phyloP scores from a whole-genome alignment of 2,113 vertebrate genomes.

The Geothlypis trichas region DNA sequence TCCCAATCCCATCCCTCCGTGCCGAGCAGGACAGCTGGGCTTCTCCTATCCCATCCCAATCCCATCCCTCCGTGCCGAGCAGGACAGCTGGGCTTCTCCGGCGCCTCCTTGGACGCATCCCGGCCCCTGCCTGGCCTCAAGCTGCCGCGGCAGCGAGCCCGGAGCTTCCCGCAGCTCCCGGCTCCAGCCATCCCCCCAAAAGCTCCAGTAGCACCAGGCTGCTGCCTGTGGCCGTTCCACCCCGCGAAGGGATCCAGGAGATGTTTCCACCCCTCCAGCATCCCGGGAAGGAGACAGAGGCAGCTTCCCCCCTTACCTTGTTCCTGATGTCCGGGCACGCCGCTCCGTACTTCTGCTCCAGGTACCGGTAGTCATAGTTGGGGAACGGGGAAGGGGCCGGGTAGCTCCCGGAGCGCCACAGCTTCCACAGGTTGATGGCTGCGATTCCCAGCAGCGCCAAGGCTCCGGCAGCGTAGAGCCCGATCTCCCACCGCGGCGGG shows the following conservation, averaged over 20 bases:
- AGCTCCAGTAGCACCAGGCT: neutral
- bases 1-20: no score
- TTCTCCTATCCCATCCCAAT: neutral
- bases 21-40: neutral
- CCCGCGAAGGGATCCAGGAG: neutral
- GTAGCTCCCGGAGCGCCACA: conserved; percentile 92
- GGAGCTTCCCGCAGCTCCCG: neutral
- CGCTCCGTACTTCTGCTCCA: conserved; percentile 93
- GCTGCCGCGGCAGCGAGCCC: neutral
- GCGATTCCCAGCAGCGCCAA: conserved; percentile 84
- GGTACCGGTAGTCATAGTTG: conserved; percentile 95
- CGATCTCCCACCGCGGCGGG: conserved; percentile 91
- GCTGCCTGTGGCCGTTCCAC: accelerated
- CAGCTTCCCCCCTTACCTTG: conserved; percentile 73
- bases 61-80: no score
- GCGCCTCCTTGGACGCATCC: neutral
- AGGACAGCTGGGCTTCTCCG: no score
- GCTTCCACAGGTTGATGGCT: conserved; percentile 91
- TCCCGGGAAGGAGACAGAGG: neutral
- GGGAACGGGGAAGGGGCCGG: conserved; percentile 93
- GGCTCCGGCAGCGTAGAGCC: conserved; percentile 88
- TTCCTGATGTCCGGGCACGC: conserved; percentile 76
- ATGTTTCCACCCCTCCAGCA: neutral
- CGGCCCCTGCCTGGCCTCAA: neutral
- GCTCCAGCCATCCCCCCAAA: neutral